Base-by-base conservation (phyloP, 92 coral and sea anemone species). In the Desmophyllum pertusum region DNA sequence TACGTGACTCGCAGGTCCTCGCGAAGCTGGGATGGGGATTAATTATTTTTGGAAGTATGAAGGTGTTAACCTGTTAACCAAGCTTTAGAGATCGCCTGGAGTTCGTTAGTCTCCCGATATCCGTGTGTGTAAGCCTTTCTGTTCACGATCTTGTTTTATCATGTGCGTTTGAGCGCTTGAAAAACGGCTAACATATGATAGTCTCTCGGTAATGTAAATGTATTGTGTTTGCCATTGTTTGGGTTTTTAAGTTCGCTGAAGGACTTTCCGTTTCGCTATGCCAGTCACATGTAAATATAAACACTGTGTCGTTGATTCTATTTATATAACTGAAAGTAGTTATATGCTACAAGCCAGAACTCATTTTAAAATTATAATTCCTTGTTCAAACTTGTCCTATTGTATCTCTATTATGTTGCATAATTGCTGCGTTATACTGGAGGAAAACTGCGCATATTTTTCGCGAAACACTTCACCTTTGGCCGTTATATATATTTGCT, bases 241-340 rank as follows among this genome's bases (percentile, higher is more conserved):
- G 66, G 79, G 79, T 36, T 35, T 73, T 37, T 30, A n/a, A 10
- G 64, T 17, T 6, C 31, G n/a, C n/a, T n/a, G 11, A 52, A 51
- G 39, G 37, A 33, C 66, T 51, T 50, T 53, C 15, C 35, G 13
- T 41, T 23, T n/a, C 39, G 27, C 38, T 48, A 50, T 75, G 65
- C 51, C 48, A 75, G n/a, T n/a, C n/a, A 25, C 25, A 42, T 70
- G 18, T 75, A 25, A 29, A 51, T 53, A 51, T 75, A 75, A 75
- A 33, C 65, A 75, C 29, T 19, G 41, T 74, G 41, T 74, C 27
- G 63, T 17, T 23, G 5, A 45, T 17, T 10, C 59, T 18, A 74
- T 74, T 45, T 46, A 35, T 48, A 33, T 36, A 59, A 57, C 53
- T 77, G 70, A 41, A 7, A 67, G 21, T 18, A 1, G 40, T 51